phyloP scores from a whole-genome alignment of 2,888 invertebrate genomes.

The Encarsia formosa region DNA sequence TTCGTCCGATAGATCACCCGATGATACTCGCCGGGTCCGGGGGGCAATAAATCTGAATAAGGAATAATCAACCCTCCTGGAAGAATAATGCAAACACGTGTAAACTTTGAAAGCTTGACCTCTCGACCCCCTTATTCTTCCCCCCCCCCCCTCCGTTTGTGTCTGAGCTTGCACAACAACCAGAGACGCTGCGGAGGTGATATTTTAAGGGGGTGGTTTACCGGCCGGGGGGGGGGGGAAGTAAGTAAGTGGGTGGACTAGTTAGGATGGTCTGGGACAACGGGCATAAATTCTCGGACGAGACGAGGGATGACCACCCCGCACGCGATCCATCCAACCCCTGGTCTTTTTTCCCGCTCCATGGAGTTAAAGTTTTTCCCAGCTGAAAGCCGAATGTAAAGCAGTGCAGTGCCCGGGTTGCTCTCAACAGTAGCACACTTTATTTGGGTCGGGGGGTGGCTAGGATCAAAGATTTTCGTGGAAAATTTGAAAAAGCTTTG shows the following conservation, averaged over 20 bases:
- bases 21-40: no score
- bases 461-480: constrained; percentile 31
- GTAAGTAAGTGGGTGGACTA: constrained; percentile 50
- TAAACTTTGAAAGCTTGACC: no score
- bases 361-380: background rate
- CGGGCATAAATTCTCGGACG: constrained; percentile 48
- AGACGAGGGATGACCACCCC: constrained; percentile 48
- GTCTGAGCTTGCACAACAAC: no score
- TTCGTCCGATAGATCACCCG: no score
- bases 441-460: background rate
- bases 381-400: constrained; percentile 38
- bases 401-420: constrained; percentile 17
- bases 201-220: constrained; percentile 46
- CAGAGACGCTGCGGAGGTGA: constrained; percentile 32
- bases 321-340: constrained; percentile 35
- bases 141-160: no score
- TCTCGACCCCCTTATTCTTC: no score
- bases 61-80: no score
- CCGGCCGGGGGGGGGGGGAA: constrained; percentile 31
- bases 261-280: constrained; percentile 48
- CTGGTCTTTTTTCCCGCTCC: background rate
- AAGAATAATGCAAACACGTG: no score
- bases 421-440: constrained; percentile 5
- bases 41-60: no score
- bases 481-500: constrained; percentile 35